Evolutionary conservation across 2,888 invertebrate species (phyloP), one percentile per base, ranked within the genome.

Genomic region (Megastigmus dorsalis): DNA sequence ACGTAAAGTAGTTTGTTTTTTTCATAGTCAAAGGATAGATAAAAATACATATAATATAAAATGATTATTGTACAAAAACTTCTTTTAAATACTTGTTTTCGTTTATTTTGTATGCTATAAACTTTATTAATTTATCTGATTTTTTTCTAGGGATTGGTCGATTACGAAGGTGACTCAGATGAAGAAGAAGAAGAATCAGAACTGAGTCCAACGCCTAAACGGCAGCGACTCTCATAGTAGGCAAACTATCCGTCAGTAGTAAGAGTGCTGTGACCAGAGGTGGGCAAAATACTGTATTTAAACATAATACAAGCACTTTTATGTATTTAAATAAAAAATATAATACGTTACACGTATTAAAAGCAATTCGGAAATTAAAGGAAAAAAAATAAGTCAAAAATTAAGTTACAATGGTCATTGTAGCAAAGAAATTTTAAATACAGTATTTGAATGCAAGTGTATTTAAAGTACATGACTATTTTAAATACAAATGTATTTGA

Each of bases 91-190:
- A n/a, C n/a, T n/a, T n/a, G n/a, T n/a, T n/a, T n/a, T n/a, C n/a
- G n/a, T n/a, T n/a, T n/a, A n/a, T n/a, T n/a, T n/a, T n/a, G n/a
- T n/a, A n/a, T n/a, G n/a, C n/a, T n/a, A n/a, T n/a, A n/a, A n/a
- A n/a, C n/a, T n/a, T n/a, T n/a, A n/a, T n/a, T 43, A 15, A 2
- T 28, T 1, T 33, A 54, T 18, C 2, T 13, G 5, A 26, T 57
- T 20, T 28, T 63, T 52, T 23, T 38, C 62, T 87, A 95, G 95
- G 96, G 97, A 81, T 91, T 98, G 84, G 98, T 98, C 78, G 98
- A 98, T 89, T 98, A 98, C 85, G 98, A 98, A 87, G 98, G 96
- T 71, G 98, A 98, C 89, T 98, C 97, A 0, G 98, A 98, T 84
- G 98, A 98, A 84, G 97, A 97, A 74, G 96, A 96, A 75, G 95